A percentile compares a stretch with the other conserved stretches of the same genome.
Evolutionary conservation across 2,113 vertebrate species (phyloP).

Genomic region (Cavia aperea): DNA sequence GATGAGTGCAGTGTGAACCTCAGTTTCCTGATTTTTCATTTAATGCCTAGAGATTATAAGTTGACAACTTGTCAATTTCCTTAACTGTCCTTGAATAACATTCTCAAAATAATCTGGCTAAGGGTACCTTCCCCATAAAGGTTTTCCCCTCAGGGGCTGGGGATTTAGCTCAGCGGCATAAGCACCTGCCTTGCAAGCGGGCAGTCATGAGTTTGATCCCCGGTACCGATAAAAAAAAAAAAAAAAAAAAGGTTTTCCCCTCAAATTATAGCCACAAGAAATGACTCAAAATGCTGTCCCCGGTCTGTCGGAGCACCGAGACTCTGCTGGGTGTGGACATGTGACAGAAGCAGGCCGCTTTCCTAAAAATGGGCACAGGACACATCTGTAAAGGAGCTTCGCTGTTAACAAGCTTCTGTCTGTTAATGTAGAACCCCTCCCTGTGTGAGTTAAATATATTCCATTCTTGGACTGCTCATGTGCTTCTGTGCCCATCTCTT

Average conservation of each 20-base stretch:
- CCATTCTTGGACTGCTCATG: background rate
- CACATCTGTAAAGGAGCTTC: background rate
- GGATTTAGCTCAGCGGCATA: no score
- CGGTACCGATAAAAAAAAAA: no score
- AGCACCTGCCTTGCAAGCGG: no score
- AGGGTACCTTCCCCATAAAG: background rate
- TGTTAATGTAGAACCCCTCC: background rate
- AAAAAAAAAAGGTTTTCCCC: no score
- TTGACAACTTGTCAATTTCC: background rate
- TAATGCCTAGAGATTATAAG: background rate
- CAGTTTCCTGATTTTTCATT: background rate
- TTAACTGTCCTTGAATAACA: background rate
- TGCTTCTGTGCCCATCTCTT: background rate
- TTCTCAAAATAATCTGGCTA: background rate
- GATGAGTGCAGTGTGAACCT: background rate
- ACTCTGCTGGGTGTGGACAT: background rate
- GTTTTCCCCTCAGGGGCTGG: background rate
- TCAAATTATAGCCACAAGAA: background rate
- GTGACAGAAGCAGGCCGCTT: background rate
- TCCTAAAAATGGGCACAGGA: no score
- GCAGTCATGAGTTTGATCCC: no score
- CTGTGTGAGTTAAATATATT: background rate
- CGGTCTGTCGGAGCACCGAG: background rate
- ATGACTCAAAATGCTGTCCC: background rate
- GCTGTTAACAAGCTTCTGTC: background rate